These are phyloP conservation scores for Lycodopsis pacificus DNA, from an alignment of 2,797 vertebrate genomes.

Conservation along the genomic window DNA sequence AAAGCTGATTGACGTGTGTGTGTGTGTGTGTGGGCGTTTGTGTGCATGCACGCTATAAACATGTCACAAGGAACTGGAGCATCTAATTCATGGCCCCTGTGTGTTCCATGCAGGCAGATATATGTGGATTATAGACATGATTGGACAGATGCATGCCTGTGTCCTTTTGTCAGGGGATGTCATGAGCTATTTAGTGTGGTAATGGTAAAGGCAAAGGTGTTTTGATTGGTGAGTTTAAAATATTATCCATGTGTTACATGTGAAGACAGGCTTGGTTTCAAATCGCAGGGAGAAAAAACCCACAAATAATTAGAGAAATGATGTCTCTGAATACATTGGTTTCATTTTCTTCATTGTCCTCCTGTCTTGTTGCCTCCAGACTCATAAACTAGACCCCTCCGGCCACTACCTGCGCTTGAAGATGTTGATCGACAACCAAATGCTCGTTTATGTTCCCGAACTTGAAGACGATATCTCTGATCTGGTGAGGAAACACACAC, in stretches of 20 bases:
- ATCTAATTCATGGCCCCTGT: slow-evolving; percentile 36
- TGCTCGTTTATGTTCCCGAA: slow-evolving; percentile 89
- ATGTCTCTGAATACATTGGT: background rate
- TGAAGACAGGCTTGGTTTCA: background rate
- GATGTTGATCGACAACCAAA: slow-evolving; percentile 87
- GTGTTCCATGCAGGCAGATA: slow-evolving; percentile 22
- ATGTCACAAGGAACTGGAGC: slow-evolving; percentile 57
- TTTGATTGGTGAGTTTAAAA: slow-evolving; percentile 9
- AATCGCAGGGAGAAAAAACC: background rate
- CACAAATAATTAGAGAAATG: background rate
- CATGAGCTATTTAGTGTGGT: background rate
- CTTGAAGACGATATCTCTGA: slow-evolving; percentile 94
- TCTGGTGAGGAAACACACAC: slow-evolving; percentile 85
- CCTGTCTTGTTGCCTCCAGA: slow-evolving; percentile 73
- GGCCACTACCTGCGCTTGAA: slow-evolving; percentile 92
- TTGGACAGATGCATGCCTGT: background rate
- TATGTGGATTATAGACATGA: slow-evolving; percentile 23
- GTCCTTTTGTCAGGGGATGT: slow-evolving; percentile 15
- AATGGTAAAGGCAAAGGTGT: background rate
- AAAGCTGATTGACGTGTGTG: slow-evolving; percentile 16
- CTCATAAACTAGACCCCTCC: slow-evolving; percentile 87
- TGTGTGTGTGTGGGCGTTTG: slow-evolving; percentile 6
- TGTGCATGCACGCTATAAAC: slow-evolving; percentile 32
- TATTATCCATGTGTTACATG: background rate
- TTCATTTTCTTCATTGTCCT: background rate